Evolutionary conservation across 2,113 vertebrate genomes (phyloP).

Genomic region (Litocranius walleri): DNA sequence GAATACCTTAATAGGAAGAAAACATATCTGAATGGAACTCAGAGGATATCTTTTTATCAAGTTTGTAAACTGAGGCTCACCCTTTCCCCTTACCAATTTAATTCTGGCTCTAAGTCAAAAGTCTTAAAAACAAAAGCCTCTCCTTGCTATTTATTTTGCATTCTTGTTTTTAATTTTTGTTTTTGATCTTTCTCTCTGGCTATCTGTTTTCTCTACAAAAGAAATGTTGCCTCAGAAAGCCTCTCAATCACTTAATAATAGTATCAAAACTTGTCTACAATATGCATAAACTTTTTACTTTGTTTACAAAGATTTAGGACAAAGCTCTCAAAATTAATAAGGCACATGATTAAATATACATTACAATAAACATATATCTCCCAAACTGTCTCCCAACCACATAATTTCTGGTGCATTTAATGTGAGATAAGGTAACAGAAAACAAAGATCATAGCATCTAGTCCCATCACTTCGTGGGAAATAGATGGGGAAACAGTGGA

Average conservation of each 20-base stretch:
- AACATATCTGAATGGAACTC: not conserved
- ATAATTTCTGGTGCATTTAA: not conserved
- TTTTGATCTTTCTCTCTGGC: not conserved
- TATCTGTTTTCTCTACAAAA: not conserved
- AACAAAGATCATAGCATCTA: too few species aligned
- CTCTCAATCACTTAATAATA: not conserved
- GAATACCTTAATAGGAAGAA: not conserved
- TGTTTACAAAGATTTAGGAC: slow-evolving; percentile 22
- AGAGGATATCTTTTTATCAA: not conserved
- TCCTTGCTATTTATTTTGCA: slow-evolving; percentile 1
- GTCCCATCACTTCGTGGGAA: too few species aligned
- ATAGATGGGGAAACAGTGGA: too few species aligned
- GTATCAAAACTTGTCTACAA: not conserved
- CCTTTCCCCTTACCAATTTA: not conserved
- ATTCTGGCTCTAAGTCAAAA: not conserved
- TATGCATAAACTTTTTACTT: not conserved
- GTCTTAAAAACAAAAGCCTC: not conserved
- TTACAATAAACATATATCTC: not conserved
- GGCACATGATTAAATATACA: not conserved
- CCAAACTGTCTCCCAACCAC: not conserved
- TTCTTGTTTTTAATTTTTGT: not conserved
- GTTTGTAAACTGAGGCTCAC: not conserved
- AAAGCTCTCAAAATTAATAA: slow-evolving; percentile 34
- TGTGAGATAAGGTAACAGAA: not conserved
- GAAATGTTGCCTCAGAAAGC: slow-evolving; percentile 13